phyloP scores from a whole-genome alignment of 2,888 invertebrate genomes.

The Chymomyza amoena region DNA sequence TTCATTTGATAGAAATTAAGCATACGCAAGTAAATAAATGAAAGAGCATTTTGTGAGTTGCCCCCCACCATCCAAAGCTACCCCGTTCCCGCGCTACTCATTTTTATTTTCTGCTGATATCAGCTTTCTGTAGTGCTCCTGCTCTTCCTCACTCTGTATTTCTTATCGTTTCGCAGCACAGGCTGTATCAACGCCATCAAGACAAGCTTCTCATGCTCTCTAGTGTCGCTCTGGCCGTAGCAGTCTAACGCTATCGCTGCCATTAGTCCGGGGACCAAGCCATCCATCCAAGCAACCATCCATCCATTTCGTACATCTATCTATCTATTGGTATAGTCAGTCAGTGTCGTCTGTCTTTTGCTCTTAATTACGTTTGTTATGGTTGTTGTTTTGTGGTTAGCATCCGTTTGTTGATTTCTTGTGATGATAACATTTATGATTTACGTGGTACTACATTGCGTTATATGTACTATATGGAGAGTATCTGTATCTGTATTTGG shows the following conservation, averaged over 20 bases:
- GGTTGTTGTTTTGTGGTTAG: slow-evolving; percentile 40
- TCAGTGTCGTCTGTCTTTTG: slow-evolving; percentile 38
- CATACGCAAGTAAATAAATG: slow-evolving; percentile 47
- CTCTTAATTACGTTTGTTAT: slow-evolving; percentile 69
- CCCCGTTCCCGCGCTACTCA: not conserved
- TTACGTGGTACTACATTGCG: slow-evolving; percentile 73
- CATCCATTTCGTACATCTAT: slow-evolving; percentile 15
- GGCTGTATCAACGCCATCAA: slow-evolving; percentile 11
- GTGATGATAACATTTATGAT: slow-evolving; percentile 67
- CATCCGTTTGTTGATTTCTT: slow-evolving; percentile 72
- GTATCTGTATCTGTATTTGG: slow-evolving; percentile 1
- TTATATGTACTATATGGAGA: slow-evolving; percentile 39
- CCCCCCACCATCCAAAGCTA: not conserved
- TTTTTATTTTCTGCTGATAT: not conserved
- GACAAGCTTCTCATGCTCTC: slow-evolving; percentile 14
- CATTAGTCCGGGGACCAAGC: slow-evolving; percentile 30
- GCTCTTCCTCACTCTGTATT: not conserved
- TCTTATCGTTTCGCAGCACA: slow-evolving; percentile 1
- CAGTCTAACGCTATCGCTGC: slow-evolving; percentile 42
- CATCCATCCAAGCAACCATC: slow-evolving; percentile 21
- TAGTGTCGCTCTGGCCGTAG: slow-evolving; percentile 26
- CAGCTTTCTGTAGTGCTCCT: slow-evolving; percentile 11
- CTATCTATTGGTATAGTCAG: slow-evolving; percentile 46
- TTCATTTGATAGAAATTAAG: slow-evolving; percentile 62
- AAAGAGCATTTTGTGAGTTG: slow-evolving; percentile 15